A percentile compares a stretch with the other conserved stretches of the same genome.
These are phyloP conservation scores for Paracyclopina nana DNA, from an alignment of 1,140 invertebrate genomes.

Conservation along the genomic window DNA sequence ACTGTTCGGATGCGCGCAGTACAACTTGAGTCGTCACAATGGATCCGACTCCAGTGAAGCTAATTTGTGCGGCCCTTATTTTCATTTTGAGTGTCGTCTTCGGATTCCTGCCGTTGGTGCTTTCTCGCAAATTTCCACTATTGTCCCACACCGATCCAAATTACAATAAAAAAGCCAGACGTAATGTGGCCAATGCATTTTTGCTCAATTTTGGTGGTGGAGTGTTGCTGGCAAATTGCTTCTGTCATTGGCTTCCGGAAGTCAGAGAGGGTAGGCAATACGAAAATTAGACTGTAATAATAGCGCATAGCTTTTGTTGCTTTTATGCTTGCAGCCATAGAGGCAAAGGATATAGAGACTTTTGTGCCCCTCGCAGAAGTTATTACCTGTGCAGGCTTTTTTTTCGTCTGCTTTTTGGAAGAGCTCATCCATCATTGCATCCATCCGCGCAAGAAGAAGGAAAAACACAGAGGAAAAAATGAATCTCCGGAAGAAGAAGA, in stretches of 20 bases:
- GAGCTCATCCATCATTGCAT: slow-evolving; percentile 44
- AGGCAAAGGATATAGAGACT: slow-evolving; percentile 18
- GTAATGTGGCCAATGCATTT: slow-evolving; percentile 25
- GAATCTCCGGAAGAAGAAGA: too few species aligned
- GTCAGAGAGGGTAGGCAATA: slow-evolving; percentile 35
- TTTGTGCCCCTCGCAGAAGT: slow-evolving; percentile 45
- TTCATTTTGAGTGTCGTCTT: not conserved
- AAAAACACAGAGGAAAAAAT: too few species aligned
- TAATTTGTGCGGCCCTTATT: not conserved
- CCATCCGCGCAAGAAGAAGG: too few species aligned
- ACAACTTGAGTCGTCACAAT: too few species aligned
- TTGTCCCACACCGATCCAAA: not conserved
- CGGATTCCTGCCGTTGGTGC: not conserved
- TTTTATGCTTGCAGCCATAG: not conserved
- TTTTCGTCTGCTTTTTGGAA: slow-evolving; percentile 62
- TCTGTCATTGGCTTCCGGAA: slow-evolving; percentile 70
- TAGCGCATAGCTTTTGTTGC: not conserved
- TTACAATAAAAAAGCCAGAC: not conserved
- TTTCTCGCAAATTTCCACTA: not conserved
- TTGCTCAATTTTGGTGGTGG: slow-evolving; percentile 69
- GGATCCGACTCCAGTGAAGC: too few species aligned
- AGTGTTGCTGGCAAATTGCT: slow-evolving; percentile 66
- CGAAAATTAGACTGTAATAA: not conserved
- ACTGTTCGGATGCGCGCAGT: too few species aligned
- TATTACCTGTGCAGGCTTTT: slow-evolving; percentile 50